Percentiles rank a stretch among this genome's conserved stretches.
These are phyloP conservation scores for Motacilla alba DNA, from an alignment of 2,113 vertebrate species.

Conservation along the genomic window DNA sequence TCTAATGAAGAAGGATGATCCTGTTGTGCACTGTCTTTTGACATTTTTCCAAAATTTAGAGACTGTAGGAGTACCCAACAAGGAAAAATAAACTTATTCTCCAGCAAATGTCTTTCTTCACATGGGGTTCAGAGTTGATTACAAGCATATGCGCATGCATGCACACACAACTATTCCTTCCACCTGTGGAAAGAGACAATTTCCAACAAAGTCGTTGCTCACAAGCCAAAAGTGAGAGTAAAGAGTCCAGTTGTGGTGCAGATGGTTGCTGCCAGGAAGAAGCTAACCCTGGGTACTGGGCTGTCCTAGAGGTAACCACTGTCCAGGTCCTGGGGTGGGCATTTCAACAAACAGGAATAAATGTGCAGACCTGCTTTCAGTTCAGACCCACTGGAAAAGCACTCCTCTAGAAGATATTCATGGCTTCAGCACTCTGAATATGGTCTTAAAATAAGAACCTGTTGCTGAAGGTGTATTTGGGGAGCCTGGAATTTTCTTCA, in stretches of 20 bases:
- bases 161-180: not conserved
- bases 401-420: not conserved
- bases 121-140: not conserved
- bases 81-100: not conserved
- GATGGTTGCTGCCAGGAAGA: not conserved
- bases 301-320: not conserved
- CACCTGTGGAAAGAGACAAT: not conserved
- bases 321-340: fast-evolving
- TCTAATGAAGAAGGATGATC: slow-evolving; percentile 1
- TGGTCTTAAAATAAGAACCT: not conserved
- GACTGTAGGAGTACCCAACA: not conserved
- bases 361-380: not conserved
- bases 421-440: not conserved
- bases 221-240: not conserved
- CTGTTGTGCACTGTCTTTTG: not conserved
- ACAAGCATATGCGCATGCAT: not conserved
- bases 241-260: not conserved
- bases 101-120: not conserved
- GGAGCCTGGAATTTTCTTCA: not conserved
- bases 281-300: fast-evolving
- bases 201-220: not conserved
- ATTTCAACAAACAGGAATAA: not conserved
- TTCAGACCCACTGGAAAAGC: not conserved
- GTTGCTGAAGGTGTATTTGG: not conserved
- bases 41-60: not conserved